These are phyloP conservation scores for Diarsia mendica DNA, from an alignment of 2,888 invertebrate genomes.

Conservation along the genomic window DNA sequence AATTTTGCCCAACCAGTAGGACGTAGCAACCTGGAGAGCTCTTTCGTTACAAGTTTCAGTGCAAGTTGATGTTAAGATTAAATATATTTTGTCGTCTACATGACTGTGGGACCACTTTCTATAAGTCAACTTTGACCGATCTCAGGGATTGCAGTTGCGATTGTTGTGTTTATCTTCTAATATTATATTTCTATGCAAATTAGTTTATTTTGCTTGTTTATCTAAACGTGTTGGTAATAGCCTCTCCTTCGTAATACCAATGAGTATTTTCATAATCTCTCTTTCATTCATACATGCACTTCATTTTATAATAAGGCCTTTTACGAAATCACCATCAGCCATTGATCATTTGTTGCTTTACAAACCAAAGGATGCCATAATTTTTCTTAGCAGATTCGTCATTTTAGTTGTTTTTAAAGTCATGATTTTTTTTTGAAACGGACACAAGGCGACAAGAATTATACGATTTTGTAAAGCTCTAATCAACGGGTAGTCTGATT, in stretches of 20 bases:
- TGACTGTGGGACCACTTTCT: conserved; percentile 22
- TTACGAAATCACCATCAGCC: neutral
- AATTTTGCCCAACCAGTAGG: no score
- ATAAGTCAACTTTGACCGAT: conserved; percentile 44
- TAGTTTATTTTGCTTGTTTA: neutral
- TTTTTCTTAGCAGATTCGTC: neutral
- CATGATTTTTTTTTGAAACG: no score
- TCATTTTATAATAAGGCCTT: neutral
- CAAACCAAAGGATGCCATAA: neutral
- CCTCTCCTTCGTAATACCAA: no score
- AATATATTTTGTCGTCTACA: conserved; percentile 11
- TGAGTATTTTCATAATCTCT: neutral
- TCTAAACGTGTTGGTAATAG: neutral
- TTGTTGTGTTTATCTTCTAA: no score
- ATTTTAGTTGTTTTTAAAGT: no score
- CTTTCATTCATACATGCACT: neutral
- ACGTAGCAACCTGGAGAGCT: neutral
- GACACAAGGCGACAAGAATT: no score
- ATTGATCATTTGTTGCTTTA: neutral
- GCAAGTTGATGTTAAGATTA: neutral
- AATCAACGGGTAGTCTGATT: no score
- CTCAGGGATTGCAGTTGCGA: conserved; percentile 21
- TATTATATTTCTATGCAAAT: no score
- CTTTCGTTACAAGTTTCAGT: no score
- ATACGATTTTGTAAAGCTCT: no score